phyloP scores from a whole-genome alignment of 2,113 vertebrate genomes.

The Merops nubicus region DNA sequence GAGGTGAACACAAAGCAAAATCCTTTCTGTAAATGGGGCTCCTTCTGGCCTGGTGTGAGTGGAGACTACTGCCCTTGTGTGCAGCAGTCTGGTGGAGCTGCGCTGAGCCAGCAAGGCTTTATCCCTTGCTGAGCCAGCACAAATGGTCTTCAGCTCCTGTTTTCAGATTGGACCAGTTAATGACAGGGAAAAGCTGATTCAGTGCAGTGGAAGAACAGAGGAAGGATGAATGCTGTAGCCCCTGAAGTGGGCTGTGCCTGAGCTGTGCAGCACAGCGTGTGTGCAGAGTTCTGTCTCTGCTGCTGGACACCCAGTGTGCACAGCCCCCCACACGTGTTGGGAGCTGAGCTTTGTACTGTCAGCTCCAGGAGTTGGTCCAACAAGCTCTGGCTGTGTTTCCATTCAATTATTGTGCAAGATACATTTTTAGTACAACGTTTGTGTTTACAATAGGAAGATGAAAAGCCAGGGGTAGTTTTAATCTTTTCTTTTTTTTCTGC shows the following conservation, averaged over 20 bases:
- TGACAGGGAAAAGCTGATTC: background rate
- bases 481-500: background rate
- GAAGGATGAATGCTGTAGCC: background rate
- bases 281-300: background rate
- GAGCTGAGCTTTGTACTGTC: background rate
- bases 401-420: background rate
- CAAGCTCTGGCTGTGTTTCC: background rate
- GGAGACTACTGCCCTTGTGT: background rate
- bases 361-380: background rate
- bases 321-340: background rate
- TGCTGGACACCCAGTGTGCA: rapidly evolving
- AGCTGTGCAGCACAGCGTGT: background rate
- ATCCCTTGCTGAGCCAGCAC: background rate
- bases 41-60: background rate
- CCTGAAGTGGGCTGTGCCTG: background rate
- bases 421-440: background rate
- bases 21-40: background rate
- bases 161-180: background rate
- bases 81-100: background rate
- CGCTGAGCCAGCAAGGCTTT: background rate
- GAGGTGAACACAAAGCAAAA: background rate
- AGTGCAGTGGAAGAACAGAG: background rate
- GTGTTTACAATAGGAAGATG: background rate
- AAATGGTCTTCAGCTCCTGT: background rate
- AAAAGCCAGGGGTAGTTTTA: background rate